A percentile compares a stretch with the other conserved stretches of the same genome.
Conservation (phyloP, 2,888 invertebrate species). For the Disparrhopalites patrizii region DNA sequence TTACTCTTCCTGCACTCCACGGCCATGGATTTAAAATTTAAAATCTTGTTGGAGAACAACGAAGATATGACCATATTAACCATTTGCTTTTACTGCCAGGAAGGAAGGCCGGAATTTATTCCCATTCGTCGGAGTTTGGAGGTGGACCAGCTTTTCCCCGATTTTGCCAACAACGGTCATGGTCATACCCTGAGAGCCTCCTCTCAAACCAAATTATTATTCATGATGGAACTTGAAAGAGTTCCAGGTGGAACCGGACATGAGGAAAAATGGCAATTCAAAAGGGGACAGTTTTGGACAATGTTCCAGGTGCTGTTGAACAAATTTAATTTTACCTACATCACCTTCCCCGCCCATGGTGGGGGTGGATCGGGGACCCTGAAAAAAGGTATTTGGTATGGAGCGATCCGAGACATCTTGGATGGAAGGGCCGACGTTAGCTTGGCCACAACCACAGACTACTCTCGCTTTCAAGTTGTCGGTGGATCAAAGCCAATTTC, state of each 20-base stretch:
- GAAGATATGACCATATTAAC: neutral
- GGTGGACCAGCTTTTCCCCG: neutral
- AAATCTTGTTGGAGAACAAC: neutral
- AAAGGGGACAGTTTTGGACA: constrained; percentile 7
- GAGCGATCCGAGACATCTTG: constrained; percentile 19
- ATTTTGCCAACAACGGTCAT: neutral
- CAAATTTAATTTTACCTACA: constrained; percentile 20
- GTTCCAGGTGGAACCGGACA: too few species aligned
- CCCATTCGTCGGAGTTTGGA: neutral
- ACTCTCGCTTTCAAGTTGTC: constrained; percentile 2
- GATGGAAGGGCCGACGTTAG: constrained; percentile 18
- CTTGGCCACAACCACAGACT: constrained; percentile 10
- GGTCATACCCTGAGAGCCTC: neutral
- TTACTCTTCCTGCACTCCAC: neutral
- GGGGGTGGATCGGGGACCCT: constrained; percentile 20
- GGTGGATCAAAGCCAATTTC: constrained; percentile 6
- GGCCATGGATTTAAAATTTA: neutral
- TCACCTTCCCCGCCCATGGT: constrained; percentile 1
- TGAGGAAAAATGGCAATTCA: constrained; percentile 20
- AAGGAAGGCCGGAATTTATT: neutral
- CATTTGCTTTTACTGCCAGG: neutral
- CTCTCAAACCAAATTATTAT: neutral
- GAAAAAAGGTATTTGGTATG: constrained; percentile 12
- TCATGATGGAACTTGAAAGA: neutral
- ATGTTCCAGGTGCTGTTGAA: neutral